Base-by-base conservation (phyloP, 2,113 vertebrate species). In the Corythoichthys haematopterus region DNA sequence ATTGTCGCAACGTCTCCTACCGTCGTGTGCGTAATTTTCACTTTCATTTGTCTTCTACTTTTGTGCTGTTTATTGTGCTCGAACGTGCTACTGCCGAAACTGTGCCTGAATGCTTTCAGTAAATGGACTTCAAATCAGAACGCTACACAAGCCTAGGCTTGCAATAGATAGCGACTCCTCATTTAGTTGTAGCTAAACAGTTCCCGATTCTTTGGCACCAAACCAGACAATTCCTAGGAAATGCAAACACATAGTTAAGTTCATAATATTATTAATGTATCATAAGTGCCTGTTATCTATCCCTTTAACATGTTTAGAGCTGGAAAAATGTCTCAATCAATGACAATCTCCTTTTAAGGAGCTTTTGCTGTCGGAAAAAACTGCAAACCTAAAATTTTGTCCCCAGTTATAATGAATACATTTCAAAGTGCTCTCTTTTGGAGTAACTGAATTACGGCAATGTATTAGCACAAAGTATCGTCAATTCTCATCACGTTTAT, bases 281-380 rank as follows among this genome's bases (percentile, higher is more conserved):
- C 83, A 91, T 90, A 92, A 92, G 91, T 92, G 92, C 91, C 91
- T 93, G 91, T 91, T 91, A 90, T 84, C 73, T 82, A 91, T 90
- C 92, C 91, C 91, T 93, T 92, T 93, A 93, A 92, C 85, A 87
- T 81, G 69, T 80, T 89, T 69, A 70, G 66, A 82, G 72, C 75
- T 79, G 75, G 74, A 59, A 69, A 81, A 70, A 68, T 46, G 7
- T 38, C 36, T 38, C 57, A 1, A 38, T 38, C 57, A 43, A 12
- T 60, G 37, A 60, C 56, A 43, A 75, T 76, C 57, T 79, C 64
- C 80, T 72, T 33, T 47, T 64, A 64, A 68, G 58, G 74, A 65
- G 40, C 10, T 33, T 46, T 45, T 13, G 40, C 60, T 46, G 11
- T 33, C 14, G 12, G 2, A 28, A 61, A 43, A 13, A 20, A 20